A percentile compares a stretch with the other conserved stretches of the same genome.
phyloP scores from a whole-genome alignment of 2,888 invertebrate species.

The Perdita meconis region DNA sequence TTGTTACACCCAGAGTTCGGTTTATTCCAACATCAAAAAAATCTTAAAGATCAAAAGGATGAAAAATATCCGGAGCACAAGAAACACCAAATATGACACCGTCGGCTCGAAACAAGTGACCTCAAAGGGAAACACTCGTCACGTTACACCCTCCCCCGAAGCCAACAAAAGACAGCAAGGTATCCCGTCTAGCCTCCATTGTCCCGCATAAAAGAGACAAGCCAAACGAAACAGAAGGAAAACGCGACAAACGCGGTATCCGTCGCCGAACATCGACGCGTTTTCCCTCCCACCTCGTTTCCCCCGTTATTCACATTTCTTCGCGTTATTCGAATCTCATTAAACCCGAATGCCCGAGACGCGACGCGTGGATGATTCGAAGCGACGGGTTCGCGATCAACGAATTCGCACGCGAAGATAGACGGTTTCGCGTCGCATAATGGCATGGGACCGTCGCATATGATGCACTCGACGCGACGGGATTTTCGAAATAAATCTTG shows the following conservation, averaged over 20 bases:
- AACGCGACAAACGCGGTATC: not conserved
- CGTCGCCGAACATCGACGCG: not conserved
- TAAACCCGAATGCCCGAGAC: constrained; percentile 28
- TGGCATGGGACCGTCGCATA: constrained; percentile 23
- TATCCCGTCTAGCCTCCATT: not conserved
- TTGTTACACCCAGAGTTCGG: too few relatives aligned
- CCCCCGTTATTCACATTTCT: constrained; percentile 7
- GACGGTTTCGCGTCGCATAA: constrained; percentile 44
- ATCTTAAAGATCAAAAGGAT: too few relatives aligned
- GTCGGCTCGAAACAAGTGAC: too few relatives aligned
- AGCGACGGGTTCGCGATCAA: constrained; percentile 13
- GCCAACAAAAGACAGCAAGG: not conserved
- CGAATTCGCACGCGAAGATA: constrained; percentile 24
- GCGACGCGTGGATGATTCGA: not conserved
- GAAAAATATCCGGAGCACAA: too few relatives aligned
- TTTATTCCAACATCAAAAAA: too few relatives aligned
- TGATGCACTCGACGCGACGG: constrained; percentile 43
- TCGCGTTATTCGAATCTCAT: constrained; percentile 42
- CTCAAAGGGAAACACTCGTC: too few relatives aligned
- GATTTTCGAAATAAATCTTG: constrained; percentile 69
- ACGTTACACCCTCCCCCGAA: not conserved
- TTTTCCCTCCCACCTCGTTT: not conserved
- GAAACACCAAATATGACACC: too few relatives aligned
- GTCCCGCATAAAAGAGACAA: not conserved
- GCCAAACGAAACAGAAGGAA: not conserved